Base-by-base conservation (phyloP, 2,888 invertebrate species). In the Campoplex capitator region DNA sequence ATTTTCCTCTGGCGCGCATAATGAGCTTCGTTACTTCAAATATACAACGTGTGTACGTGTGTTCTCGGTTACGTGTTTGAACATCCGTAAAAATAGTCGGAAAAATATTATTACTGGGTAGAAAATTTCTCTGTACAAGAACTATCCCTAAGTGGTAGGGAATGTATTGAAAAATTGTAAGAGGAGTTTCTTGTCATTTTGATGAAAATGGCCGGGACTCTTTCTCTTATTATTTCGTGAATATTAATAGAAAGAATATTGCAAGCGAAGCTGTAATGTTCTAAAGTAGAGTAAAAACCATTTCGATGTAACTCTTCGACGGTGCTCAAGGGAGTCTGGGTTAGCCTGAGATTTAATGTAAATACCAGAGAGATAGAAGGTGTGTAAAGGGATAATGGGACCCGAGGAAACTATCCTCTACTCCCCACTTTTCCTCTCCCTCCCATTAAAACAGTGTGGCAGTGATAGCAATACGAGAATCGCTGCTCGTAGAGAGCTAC, bases 281-380 rank as follows among this genome's bases (percentile, higher is more conserved):
- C 88, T 90, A 89, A 89, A 91, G 90, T 32, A 71, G 38, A 75
- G 90, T 88, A 91, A 91, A 91, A 91, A 92, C 90, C 90, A 89
- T 92, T 92, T 91, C 91, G 90, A 80, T 89, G 90, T 90, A 86
- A 87, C 80, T 82, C 87, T 78, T 83, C 83, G 62, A 51, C 45
- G 28, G n/a, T 58, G 32, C 78, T 67, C 32, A 56, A 62, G 16
- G 28, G 23, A 23, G 67, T 65, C 78, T 84, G 88, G 87, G 89
- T 88, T 90, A 90, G 90, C 89, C 89, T 88, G 90, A 90, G 91
- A 90, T 91, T 91, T 92, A 91, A 91, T 91, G 91, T 90, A 92
- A 91, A 92, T 91, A 90, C 48, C 82, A 45, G 82, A 78, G 83
- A 84, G 78, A 84, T 87, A 18, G 87, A 89, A 89, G 90, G 89